A percentile compares a stretch with the other conserved stretches of the same genome.
Evolutionary conservation across 2,797 vertebrate genomes (phyloP).

Genomic region (Enteromius fasciolatus): DNA sequence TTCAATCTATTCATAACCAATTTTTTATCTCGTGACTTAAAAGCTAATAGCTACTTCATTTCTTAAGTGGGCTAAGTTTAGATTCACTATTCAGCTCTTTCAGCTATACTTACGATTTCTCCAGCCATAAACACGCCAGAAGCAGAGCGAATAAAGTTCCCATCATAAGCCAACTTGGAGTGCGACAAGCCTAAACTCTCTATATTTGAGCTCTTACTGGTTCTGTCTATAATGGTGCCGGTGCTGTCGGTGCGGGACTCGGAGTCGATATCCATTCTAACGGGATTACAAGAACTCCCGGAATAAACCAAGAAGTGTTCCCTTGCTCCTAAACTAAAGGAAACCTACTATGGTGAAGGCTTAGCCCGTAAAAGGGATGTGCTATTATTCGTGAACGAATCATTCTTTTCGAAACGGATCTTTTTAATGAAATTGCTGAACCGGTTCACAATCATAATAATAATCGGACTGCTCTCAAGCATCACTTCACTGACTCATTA

Average conservation of each 20-base stretch:
- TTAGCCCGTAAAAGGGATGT: not conserved
- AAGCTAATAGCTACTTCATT: not conserved
- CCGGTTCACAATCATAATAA: not conserved
- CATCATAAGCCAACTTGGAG: constrained; percentile 72
- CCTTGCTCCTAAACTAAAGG: not conserved
- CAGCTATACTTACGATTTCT: constrained; percentile 74
- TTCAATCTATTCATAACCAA: not conserved
- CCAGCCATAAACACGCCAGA: constrained; percentile 69
- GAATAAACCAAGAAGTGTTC: not conserved
- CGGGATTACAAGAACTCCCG: not conserved
- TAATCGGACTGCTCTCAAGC: not conserved
- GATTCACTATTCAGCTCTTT: not conserved
- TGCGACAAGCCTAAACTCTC: constrained; percentile 64
- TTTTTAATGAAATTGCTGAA: not conserved
- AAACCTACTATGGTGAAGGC: constrained; percentile 12
- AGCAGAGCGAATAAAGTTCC: constrained; percentile 66
- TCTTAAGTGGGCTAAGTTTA: not conserved
- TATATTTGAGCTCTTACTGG: constrained; percentile 39
- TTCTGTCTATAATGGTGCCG: constrained; percentile 25
- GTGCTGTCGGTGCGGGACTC: constrained; percentile 48
- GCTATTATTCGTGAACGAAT: not conserved
- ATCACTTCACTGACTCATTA: not conserved
- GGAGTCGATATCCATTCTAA: constrained; percentile 70
- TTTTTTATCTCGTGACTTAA: constrained; percentile 1
- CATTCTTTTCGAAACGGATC: constrained; percentile 1